These are phyloP conservation scores for Drosophila saltans DNA, from an alignment of 1,140 invertebrate genomes.

Conservation along the genomic window DNA sequence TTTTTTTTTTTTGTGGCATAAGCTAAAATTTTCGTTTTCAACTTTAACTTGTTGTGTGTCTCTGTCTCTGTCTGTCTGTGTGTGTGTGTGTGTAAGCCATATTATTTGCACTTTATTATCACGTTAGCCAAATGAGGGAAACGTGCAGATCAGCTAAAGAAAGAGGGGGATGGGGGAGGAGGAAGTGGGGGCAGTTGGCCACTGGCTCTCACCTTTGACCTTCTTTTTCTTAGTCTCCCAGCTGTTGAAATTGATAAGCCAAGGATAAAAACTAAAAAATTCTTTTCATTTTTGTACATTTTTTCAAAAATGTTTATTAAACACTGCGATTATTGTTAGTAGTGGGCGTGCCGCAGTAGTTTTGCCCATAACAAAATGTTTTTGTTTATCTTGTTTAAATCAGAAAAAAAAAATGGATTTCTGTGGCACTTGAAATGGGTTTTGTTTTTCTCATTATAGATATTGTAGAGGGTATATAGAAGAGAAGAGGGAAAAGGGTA, in stretches of 20 bases:
- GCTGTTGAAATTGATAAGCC: conserved; percentile 51
- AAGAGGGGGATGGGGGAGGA: conserved; percentile 15
- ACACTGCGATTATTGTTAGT: neutral
- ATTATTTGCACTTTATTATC: conserved; percentile 84
- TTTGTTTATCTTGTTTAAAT: conserved; percentile 3
- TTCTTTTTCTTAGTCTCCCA: conserved; percentile 40
- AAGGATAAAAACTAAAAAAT: conserved; percentile 37
- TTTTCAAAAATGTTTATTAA: neutral
- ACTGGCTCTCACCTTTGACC: conserved; percentile 67
- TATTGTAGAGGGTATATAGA: no score
- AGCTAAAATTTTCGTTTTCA: conserved; percentile 54
- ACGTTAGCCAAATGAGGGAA: conserved; percentile 82
- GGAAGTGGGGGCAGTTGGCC: neutral
- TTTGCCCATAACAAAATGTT: neutral
- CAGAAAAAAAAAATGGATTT: neutral
- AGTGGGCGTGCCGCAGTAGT: neutral
- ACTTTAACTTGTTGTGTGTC: conserved; percentile 36
- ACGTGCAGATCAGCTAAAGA: conserved; percentile 63
- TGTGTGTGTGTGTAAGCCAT: conserved; percentile 61
- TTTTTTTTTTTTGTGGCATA: conserved; percentile 6
- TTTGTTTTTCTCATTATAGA: no score
- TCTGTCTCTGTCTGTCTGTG: neutral
- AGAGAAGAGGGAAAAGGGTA: no score
- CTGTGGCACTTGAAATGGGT: no score
- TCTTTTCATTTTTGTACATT: neutral